Base-by-base conservation (phyloP, 2,113 vertebrate species). In the Edolisoma coerulescens region DNA sequence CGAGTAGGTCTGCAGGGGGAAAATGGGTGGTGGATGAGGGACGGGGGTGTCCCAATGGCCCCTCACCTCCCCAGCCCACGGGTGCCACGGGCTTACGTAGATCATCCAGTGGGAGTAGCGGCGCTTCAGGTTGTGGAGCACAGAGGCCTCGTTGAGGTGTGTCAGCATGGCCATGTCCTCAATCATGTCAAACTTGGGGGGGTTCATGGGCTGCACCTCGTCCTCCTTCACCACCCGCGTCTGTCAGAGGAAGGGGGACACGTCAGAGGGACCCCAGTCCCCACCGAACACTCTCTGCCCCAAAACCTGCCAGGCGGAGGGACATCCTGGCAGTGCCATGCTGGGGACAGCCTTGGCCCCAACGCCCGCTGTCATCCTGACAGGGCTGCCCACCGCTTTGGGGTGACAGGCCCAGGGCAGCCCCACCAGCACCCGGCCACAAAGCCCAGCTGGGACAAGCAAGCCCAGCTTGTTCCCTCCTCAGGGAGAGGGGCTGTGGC, bases 151-250 rank as follows among this genome's bases (percentile, higher is more conserved):
- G 3, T 99, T 99, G 96, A 99, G 99, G 93, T 99, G 99, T 0
- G 99, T 99, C 97, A 99, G 98, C 99, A 99, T 99, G 95, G 99
- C 99, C 99, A 99, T 99, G 98, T 99, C 99, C 97, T 99, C 99
- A 0, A 99, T 98, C 98, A 99, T 98, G 97, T 99, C 99, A 3
- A 98, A 99, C 90, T 99, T 99, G 4, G 98, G 99, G 5, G 99
- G 99, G 91, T 99, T 99, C 99, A 99, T 99, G 93, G 98, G 97
- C 97, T 99, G 99, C 90, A 99, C 22, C 37, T 99, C 99, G 0
- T 97, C 97, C 19, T 99, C 98, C 50, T 98, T 99, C 75, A 99
- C 98, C 3, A 97, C 98, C 81, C 98, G 84, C 2, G 97, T 97
- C 99, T 99, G 91, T 23, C 81, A 2, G 42, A 79, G 32, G 12